Evolutionary conservation across 2,797 vertebrate species (phyloP).

Genomic region (Cossypha caffra): DNA sequence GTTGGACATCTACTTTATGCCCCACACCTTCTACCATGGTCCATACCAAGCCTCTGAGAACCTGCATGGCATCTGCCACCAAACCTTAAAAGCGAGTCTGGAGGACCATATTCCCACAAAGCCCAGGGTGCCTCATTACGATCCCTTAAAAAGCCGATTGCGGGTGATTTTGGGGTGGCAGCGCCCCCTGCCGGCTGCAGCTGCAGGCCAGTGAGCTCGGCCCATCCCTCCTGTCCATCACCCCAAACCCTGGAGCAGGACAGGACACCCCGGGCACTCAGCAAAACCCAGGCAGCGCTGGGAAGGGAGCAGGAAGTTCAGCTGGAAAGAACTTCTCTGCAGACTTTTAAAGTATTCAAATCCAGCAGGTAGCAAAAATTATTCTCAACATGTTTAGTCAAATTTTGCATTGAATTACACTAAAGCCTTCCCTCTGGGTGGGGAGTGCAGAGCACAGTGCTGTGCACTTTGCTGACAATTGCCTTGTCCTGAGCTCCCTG

Average conservation of each 20-base stretch:
- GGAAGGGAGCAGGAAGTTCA: background rate
- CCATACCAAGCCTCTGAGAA: background rate
- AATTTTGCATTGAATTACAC: background rate
- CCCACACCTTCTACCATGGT: background rate
- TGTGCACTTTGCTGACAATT: background rate
- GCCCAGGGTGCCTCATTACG: no score
- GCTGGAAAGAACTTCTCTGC: background rate
- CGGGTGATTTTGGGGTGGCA: background rate
- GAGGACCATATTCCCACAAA: background rate
- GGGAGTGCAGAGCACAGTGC: background rate
- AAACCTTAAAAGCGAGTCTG: background rate
- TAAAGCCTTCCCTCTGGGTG: background rate
- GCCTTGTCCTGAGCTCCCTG: background rate
- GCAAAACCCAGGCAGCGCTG: background rate
- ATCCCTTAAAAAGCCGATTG: background rate
- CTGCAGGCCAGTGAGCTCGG: background rate
- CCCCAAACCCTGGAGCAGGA: background rate
- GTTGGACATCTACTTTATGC: background rate
- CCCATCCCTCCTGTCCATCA: background rate
- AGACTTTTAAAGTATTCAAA: background rate
- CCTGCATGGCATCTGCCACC: background rate
- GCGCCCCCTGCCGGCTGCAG: constrained; percentile 25
- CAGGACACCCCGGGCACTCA: background rate
- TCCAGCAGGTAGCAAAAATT: background rate
- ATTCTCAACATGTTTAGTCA: background rate